phyloP scores from a whole-genome alignment of 2,113 vertebrate genomes.

The Pogona vitticeps region DNA sequence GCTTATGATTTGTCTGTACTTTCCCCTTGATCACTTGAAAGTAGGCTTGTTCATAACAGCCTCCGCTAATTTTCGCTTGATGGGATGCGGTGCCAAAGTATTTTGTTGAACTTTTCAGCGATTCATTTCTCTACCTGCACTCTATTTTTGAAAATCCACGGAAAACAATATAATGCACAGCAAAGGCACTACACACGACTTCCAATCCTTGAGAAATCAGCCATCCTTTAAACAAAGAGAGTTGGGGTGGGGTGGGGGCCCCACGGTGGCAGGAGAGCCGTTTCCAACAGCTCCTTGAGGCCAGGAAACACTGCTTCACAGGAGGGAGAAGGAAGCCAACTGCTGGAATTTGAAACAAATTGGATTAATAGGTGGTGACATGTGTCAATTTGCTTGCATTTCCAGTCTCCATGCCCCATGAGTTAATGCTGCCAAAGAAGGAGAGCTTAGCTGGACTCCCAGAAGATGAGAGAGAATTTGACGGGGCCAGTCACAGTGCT shows the following conservation, averaged over 20 bases:
- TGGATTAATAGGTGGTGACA: conserved; percentile 75
- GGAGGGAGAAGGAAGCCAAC: conserved; percentile 67
- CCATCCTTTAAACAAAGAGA: conserved; percentile 45
- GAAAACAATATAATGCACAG: neutral
- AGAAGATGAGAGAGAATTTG: conserved; percentile 72
- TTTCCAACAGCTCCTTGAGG: conserved; percentile 63
- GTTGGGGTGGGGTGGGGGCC: conserved; percentile 31
- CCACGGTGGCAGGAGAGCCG: conserved; percentile 59
- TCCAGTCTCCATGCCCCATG: conserved; percentile 72
- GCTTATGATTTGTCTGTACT: neutral
- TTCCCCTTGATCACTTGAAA: neutral
- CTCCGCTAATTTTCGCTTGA: neutral
- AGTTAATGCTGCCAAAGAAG: conserved; percentile 68
- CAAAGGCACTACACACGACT: neutral
- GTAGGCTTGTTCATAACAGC: neutral
- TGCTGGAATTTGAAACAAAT: conserved; percentile 74
- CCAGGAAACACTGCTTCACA: conserved; percentile 61
- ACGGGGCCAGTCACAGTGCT: conserved; percentile 26
- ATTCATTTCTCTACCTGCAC: too few relatives aligned
- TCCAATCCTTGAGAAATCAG: conserved; percentile 54
- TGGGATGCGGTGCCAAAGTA: too few relatives aligned
- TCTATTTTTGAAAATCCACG: neutral
- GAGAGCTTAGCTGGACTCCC: conserved; percentile 69
- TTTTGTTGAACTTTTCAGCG: too few relatives aligned
- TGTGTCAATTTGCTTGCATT: conserved; percentile 76